Percentiles rank a stretch among this genome's conserved stretches.
phyloP scores from a whole-genome alignment of 2,888 invertebrate species.

The Dendrolimus houi region DNA sequence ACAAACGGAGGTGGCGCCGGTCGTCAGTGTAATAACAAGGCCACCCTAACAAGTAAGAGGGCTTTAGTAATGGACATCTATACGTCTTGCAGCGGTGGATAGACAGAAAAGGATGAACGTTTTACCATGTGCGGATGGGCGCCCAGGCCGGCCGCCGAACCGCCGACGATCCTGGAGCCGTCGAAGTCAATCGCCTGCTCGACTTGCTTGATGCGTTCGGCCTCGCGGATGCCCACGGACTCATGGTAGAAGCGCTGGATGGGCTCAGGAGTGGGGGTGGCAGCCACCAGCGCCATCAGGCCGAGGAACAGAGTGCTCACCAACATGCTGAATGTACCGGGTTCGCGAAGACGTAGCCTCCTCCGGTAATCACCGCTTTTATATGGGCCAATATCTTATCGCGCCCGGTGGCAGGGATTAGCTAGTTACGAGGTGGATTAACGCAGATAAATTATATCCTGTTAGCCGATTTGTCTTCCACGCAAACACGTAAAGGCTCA shows the following conservation, averaged over 20 bases:
- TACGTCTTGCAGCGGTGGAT: too few species aligned
- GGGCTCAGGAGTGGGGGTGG: not conserved
- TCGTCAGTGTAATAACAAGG: slow-evolving; percentile 3
- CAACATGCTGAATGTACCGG: not conserved
- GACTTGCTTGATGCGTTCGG: slow-evolving; percentile 16
- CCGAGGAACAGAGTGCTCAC: not conserved
- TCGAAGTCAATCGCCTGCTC: slow-evolving; percentile 20
- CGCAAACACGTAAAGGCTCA: not conserved
- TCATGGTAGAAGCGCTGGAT: slow-evolving; percentile 16
- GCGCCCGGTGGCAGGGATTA: not conserved
- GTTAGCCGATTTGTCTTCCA: not conserved
- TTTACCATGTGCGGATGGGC: slow-evolving; percentile 16
- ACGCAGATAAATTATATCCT: not conserved
- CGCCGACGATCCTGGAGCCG: slow-evolving; percentile 21
- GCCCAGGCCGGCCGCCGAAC: slow-evolving; percentile 13
- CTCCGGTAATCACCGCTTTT: not conserved
- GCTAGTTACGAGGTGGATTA: not conserved
- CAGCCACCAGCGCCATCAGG: not conserved
- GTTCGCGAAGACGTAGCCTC: not conserved
- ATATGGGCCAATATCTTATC: not conserved
- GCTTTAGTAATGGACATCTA: too few species aligned
- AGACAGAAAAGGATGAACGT: too few species aligned
- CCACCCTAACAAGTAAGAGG: slow-evolving; percentile 2
- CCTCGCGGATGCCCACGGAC: slow-evolving; percentile 17
- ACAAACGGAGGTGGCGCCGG: slow-evolving; percentile 17